A percentile compares a stretch with the other conserved stretches of the same genome.
Evolutionary conservation across 2,113 vertebrate genomes (phyloP).

Genomic region (Cathartes aura): DNA sequence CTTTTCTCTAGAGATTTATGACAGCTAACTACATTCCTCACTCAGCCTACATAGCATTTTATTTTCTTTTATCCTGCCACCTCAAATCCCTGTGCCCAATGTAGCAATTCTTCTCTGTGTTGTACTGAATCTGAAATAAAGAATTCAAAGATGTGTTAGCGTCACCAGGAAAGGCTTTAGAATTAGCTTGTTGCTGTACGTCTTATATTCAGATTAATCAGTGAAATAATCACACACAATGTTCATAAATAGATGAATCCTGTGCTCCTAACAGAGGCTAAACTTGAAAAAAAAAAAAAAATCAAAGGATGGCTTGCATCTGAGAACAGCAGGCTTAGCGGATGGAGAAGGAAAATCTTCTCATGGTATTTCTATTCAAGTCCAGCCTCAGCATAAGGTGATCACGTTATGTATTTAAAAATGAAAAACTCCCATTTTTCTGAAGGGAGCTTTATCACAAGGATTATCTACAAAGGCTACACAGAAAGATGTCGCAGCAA

Average conservation of each 20-base stretch:
- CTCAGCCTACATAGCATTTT: background rate
- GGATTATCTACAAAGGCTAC: slow-evolving; percentile 44
- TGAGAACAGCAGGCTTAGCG: background rate
- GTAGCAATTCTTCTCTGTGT: background rate
- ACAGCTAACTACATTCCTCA: background rate
- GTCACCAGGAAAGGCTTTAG: background rate
- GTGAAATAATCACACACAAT: background rate
- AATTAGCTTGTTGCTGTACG: background rate
- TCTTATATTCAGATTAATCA: slow-evolving; percentile 16
- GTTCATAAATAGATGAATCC: background rate
- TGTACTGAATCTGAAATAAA: slow-evolving; percentile 18
- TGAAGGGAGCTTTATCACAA: slow-evolving; percentile 35
- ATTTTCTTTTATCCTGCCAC: slow-evolving; percentile 29
- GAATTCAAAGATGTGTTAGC: background rate
- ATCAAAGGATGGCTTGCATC: background rate
- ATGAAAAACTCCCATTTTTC: slow-evolving; percentile 18
- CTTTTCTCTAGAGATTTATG: slow-evolving; percentile 31
- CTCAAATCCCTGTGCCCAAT: background rate
- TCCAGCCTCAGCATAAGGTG: background rate
- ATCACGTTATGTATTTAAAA: slow-evolving; percentile 2
- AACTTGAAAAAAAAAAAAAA: background rate
- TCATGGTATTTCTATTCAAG: slow-evolving; percentile 23
- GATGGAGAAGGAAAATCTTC: slow-evolving; percentile 26
- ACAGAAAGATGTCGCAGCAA: slow-evolving; percentile 1
- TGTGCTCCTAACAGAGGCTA: background rate